phyloP scores from a whole-genome alignment of 2,797 vertebrate genomes.

The Pangasius larnaudii region DNA sequence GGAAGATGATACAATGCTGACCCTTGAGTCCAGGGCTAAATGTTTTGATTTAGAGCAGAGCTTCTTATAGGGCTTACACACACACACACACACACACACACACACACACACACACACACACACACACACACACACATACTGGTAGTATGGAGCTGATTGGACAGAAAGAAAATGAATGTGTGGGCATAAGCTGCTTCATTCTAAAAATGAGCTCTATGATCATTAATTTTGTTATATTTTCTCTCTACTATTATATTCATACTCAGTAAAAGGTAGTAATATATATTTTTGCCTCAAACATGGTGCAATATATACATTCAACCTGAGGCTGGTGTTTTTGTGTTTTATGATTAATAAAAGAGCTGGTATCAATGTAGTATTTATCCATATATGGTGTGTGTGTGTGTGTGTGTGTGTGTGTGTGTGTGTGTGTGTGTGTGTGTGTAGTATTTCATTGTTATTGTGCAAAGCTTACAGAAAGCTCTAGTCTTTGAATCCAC shows the following conservation, averaged over 20 bases:
- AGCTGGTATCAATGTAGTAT: background rate
- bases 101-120: conserved; percentile 15
- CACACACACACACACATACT: conserved; percentile 1
- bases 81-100: conserved; percentile 2
- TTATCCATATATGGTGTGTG: background rate
- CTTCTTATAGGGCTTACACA: conserved; percentile 26
- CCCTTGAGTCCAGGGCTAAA: conserved; percentile 57
- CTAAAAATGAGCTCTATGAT: conserved; percentile 24
- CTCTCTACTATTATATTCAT: conserved; percentile 33
- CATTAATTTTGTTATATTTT: conserved; percentile 33
- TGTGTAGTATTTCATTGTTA: background rate
- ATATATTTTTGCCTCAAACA: conserved; percentile 25
- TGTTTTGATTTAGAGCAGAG: conserved; percentile 55
- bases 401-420: background rate
- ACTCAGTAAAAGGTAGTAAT: conserved; percentile 27
- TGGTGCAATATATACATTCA: background rate
- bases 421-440: no score
- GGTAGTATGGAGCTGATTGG: background rate
- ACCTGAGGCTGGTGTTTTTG: background rate
- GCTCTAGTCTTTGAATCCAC: background rate
- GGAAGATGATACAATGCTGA: conserved; percentile 53
- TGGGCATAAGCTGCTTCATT: conserved; percentile 15
- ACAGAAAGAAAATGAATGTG: conserved; percentile 5
- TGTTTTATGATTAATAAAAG: background rate
- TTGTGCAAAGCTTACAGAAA: conserved; percentile 27